Conservation (phyloP, 2,113 vertebrate genomes). For the Toxotes chatareus region DNA sequence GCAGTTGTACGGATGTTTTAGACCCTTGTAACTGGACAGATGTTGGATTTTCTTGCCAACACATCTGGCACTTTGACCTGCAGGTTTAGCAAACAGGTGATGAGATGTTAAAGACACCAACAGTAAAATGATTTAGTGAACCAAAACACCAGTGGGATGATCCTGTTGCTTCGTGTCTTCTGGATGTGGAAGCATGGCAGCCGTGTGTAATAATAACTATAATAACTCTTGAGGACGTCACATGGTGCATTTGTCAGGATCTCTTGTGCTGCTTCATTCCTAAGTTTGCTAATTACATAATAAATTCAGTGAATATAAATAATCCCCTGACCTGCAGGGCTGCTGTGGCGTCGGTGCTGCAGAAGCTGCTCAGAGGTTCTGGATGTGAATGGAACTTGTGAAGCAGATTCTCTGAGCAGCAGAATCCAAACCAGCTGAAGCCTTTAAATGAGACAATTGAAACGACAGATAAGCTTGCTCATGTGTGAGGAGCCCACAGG, state of each 20-base stretch:
- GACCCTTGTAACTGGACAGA: background rate
- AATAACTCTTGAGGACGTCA: too few relatives aligned
- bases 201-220: too few relatives aligned
- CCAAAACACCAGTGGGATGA: too few relatives aligned
- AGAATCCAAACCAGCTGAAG: slow-evolving; percentile 26
- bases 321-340: background rate
- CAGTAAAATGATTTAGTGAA: background rate
- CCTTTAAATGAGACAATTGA: slow-evolving; percentile 51
- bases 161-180: too few relatives aligned
- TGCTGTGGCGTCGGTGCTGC: background rate
- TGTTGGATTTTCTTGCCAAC: background rate
- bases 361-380: background rate
- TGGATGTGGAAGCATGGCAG: too few relatives aligned
- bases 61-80: slow-evolving; percentile 4
- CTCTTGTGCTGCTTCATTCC: background rate
- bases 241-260: too few relatives aligned
- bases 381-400: slow-evolving; percentile 4
- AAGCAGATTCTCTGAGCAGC: slow-evolving; percentile 29
- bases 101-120: background rate
- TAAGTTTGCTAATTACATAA: background rate
- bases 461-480: slow-evolving; percentile 37
- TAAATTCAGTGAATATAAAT: background rate
- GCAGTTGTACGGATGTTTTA: background rate
- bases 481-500: slow-evolving; percentile 55
- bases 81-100: background rate